Base-by-base conservation (phyloP, 1,140 invertebrate genomes). In the Scylla paramamosain region DNA sequence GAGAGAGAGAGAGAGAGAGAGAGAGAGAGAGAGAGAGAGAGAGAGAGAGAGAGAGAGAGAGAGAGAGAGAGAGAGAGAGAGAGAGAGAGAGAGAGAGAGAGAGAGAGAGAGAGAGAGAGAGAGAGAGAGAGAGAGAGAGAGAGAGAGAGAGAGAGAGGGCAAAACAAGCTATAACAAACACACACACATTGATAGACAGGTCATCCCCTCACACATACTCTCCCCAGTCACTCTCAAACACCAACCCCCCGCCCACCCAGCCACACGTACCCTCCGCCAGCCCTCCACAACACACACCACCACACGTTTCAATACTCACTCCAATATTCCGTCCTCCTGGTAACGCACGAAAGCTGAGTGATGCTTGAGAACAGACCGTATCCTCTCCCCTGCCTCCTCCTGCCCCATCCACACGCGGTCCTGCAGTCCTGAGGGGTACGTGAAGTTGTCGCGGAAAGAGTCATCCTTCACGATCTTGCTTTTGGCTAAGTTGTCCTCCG, bases 251-350 rank as follows among this genome's bases (percentile, higher is more conserved):
- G 39, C 20, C 32, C 46, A 14, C 20, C 46, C 14, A 14, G 20
- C 32, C 32, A 16, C 20, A 25, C 46, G 25, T 29, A 25, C 32
- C 28, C 28, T 46, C 20, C 20, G 14, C 28, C 31, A 25, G 25
- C 2, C 20, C 29, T 84, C 82, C 29, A 10, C 28, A 16, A n/a
- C 29, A 10, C 14, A n/a, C 84, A n/a, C 84, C 31, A 16, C 31
- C 29, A n/a, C 84, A 28, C 84, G 20, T 29, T 8, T 14, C 10
- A 10, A 31, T 31, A 87, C 93, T 94, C 31, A 94, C 93, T 84
- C 29, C 29, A 96, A 91, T 32, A 95, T 96, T 14, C 92, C 92
- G 4, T 83, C 67, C 8, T 89, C 88, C 14, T 52, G 93, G 39
- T 90, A 92, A 28, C 91, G 48, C 84, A 86, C 88, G 92, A 95